Percentiles rank a stretch among this genome's conserved stretches.
phyloP scores from a whole-genome alignment of 2,888 invertebrate genomes.

The Lepidocyrtoides sp. region DNA sequence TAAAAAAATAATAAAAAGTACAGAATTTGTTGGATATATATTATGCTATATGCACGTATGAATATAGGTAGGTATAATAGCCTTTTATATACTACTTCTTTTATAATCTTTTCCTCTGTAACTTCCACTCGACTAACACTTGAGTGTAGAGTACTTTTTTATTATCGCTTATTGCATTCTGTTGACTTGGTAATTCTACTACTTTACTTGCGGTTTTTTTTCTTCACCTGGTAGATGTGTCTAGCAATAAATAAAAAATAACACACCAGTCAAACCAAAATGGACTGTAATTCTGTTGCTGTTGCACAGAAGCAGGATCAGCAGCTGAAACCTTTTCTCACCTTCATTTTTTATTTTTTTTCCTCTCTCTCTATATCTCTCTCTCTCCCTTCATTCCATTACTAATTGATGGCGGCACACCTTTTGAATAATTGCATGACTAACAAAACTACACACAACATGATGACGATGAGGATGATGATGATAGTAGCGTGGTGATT shows the following conservation, averaged over 20 bases:
- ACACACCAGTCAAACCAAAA: slow-evolving; percentile 28
- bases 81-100: not conserved
- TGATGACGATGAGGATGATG: slow-evolving; percentile 33
- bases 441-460: slow-evolving; percentile 52
- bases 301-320: slow-evolving; percentile 58
- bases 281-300: slow-evolving; percentile 42
- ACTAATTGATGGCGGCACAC: slow-evolving; percentile 81
- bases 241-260: slow-evolving; percentile 46
- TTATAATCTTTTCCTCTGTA: slow-evolving; percentile 16
- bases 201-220: slow-evolving; percentile 22
- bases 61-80: too few species aligned
- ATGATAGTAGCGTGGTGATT: slow-evolving; percentile 43
- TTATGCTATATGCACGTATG: not conserved
- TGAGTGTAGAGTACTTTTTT: slow-evolving; percentile 33
- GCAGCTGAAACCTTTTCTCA: slow-evolving; percentile 79
- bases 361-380: slow-evolving; percentile 50
- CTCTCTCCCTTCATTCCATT: slow-evolving; percentile 72
- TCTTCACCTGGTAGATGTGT: slow-evolving; percentile 25
- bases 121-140: slow-evolving; percentile 27
- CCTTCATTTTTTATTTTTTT: slow-evolving; percentile 58
- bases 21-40: not conserved
- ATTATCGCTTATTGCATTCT: slow-evolving; percentile 36
- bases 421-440: slow-evolving; percentile 80
- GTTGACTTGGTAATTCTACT: slow-evolving; percentile 19
- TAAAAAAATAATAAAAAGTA: too few species aligned